Base-by-base conservation (phyloP, 1,140 invertebrate genomes). In the Zophobas morio region DNA sequence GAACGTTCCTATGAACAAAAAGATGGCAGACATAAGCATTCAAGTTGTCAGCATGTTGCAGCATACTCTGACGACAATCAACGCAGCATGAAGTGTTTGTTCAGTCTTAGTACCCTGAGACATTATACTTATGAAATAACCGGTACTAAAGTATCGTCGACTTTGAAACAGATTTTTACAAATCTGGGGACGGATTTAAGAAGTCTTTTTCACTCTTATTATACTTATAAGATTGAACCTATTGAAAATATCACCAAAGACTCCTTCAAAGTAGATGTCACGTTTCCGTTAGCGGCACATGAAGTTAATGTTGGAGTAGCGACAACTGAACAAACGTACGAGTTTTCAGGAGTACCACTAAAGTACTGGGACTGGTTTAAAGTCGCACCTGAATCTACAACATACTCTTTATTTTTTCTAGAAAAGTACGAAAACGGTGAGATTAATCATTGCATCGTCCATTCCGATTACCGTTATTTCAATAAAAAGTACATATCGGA, bases 91-190 rank as follows among this genome's bases (percentile, higher is more conserved):
- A 46, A 51, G 2, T 82, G 81, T 47, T 70, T 77, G 8, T 33
- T 42, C 4, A 76, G 49, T 6, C 70, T 74, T n/a, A 74, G 73
- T 54, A 57, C 78, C n/a, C 32, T 81, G 3, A 76, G 81, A 39
- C 76, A 82, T 60, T 80, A 75, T 54, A 78, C 54, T 8, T 81
- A 77, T 66, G 70, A 80, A n/a, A 70, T 80, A 33, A 78, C 20
- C 20, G 20, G 20, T 20, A 20, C 20, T 20, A 20, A 20, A 20
- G 20, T 20, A 20, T 20, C 20, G 20, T 20, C 20, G 20, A 20
- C 20, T 20, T 20, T 20, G 20, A 20, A 20, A 20, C 20, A 20
- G 20, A 20, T 20, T 20, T 20, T 20, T 20, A 20, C 20, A 20
- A 20, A 20, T 20, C 20, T 20, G 20, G 20, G 20, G 20, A 20